Percentiles rank a stretch among this genome's conserved stretches.
Conservation (phyloP, 2,113 vertebrate genomes). For the Poeciliopsis retropinna region DNA sequence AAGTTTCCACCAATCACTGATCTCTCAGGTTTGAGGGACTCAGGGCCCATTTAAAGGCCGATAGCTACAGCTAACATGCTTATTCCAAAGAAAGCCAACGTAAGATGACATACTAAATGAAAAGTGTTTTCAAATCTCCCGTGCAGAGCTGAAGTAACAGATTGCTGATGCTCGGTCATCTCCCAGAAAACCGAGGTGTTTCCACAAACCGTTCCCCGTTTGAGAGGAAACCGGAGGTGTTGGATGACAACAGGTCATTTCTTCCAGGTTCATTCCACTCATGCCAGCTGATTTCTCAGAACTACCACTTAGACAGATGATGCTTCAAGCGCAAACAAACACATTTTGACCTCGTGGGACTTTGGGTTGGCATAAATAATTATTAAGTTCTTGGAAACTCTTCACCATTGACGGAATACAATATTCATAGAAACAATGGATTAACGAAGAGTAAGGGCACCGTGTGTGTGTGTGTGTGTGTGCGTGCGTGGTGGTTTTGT, state of each 20-base stretch:
- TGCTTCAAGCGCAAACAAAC: background rate
- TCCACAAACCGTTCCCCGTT: background rate
- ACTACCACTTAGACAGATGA: background rate
- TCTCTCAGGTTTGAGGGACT: too few species aligned
- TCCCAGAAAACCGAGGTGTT: background rate
- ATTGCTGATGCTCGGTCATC: background rate
- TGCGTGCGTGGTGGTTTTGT: background rate
- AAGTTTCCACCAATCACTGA: too few species aligned
- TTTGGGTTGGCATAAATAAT: background rate
- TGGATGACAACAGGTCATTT: background rate
- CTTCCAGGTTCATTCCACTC: conserved; percentile 4
- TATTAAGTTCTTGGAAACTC: background rate
- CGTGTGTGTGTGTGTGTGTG: background rate
- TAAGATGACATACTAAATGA: background rate
- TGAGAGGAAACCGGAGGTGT: background rate
- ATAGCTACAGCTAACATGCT: background rate
- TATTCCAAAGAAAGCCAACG: background rate
- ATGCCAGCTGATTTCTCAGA: background rate
- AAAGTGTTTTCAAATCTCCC: background rate
- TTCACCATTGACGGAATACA: background rate
- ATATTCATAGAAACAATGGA: conserved; percentile 1
- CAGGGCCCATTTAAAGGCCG: background rate
- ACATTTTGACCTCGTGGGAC: background rate
- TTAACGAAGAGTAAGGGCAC: background rate
- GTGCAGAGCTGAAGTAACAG: background rate